Evolutionary conservation across 2,888 invertebrate genomes (phyloP).

Genomic region (Resseliella maxima): DNA sequence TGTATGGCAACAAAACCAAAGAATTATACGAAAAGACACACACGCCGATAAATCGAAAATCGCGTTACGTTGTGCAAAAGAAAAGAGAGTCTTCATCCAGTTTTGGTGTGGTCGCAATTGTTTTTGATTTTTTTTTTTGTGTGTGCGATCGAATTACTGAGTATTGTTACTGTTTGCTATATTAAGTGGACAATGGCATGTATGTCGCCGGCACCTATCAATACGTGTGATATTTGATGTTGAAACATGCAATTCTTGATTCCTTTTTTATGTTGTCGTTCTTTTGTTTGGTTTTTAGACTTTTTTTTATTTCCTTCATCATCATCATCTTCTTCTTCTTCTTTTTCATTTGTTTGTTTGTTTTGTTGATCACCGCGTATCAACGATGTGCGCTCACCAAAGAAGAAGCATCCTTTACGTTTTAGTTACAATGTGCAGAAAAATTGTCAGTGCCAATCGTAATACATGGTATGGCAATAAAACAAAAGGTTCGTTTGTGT

Average conservation of each 20-base stretch:
- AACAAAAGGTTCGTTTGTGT: slow-evolving; percentile 44
- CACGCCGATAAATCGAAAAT: not conserved
- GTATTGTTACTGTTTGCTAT: slow-evolving; percentile 31
- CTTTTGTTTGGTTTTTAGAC: not conserved
- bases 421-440: not conserved
- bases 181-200: slow-evolving; percentile 52
- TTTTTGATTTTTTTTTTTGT: slow-evolving; percentile 40
- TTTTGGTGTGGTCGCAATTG: slow-evolving; percentile 55
- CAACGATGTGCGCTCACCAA: not conserved
- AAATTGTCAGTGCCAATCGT: slow-evolving; percentile 4
- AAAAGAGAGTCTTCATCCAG: slow-evolving; percentile 34
- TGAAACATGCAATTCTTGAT: slow-evolving; percentile 45
- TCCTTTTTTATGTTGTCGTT: slow-evolving; percentile 18
- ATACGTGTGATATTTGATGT: slow-evolving; percentile 55
- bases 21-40: not conserved
- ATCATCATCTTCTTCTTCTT: no score
- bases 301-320: not conserved
- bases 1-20: not conserved
- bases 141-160: slow-evolving; percentile 33
- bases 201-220: slow-evolving; percentile 54
- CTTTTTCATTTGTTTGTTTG: not conserved
- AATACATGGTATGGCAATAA: not conserved
- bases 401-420: not conserved
- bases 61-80: not conserved
- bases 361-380: not conserved